phyloP scores from a whole-genome alignment of 2,888 invertebrate genomes.

The Meteorus colon region DNA sequence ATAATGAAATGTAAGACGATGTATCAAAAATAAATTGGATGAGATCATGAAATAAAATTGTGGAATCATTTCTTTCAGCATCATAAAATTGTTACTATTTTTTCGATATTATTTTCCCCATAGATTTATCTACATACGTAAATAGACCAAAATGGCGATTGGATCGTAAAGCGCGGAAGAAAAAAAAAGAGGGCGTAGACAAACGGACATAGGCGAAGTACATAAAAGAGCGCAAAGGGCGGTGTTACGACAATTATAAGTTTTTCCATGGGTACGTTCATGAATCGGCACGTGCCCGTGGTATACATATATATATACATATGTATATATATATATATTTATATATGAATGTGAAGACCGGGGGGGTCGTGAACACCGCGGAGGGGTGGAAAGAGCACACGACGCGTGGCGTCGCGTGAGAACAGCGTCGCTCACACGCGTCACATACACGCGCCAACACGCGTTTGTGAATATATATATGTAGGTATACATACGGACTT shows the following conservation, averaged over 20 bases:
- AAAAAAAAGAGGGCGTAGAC: conserved; percentile 12
- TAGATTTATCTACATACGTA: background rate
- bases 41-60: background rate
- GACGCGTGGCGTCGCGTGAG: conserved; percentile 70
- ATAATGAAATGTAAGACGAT: background rate
- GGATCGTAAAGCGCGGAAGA: background rate
- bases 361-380: conserved; percentile 34
- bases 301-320: background rate
- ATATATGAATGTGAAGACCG: conserved; percentile 25
- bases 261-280: conserved; percentile 62
- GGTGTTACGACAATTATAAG: conserved; percentile 71
- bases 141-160: conserved; percentile 7
- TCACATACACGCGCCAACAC: conserved; percentile 53
- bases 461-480: conserved; percentile 27
- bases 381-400: conserved; percentile 49
- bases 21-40: background rate
- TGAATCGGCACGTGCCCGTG: conserved; percentile 61
- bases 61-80: background rate
- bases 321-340: background rate
- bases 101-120: background rate
- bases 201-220: background rate
- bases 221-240: conserved; percentile 40
- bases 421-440: conserved; percentile 71
- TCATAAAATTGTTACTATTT: background rate
- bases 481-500: background rate